phyloP scores from a whole-genome alignment of 2,888 invertebrate species.

The Lacanobia oleracea region DNA sequence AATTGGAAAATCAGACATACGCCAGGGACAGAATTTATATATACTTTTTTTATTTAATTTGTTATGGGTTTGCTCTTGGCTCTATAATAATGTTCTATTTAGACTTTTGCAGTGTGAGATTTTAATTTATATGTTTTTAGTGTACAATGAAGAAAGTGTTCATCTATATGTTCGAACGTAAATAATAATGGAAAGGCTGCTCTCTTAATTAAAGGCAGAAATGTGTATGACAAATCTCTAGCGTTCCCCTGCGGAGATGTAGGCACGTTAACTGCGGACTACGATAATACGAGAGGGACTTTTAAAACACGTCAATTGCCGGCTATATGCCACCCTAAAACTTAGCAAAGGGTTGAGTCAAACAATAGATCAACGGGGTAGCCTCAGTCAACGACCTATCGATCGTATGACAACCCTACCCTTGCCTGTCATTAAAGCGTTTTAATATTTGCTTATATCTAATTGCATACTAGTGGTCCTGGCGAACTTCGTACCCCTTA shows the following conservation, averaged over 20 bases:
- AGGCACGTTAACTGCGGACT: neutral
- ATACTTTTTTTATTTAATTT: too few species aligned
- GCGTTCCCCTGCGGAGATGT: neutral
- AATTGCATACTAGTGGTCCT: too few species aligned
- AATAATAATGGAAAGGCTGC: too few species aligned
- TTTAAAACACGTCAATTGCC: neutral
- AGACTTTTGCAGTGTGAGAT: neutral
- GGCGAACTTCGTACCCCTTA: too few species aligned
- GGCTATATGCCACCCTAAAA: conserved; percentile 20
- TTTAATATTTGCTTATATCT: conserved; percentile 1
- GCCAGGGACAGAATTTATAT: neutral
- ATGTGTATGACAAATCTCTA: too few species aligned
- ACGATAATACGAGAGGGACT: neutral
- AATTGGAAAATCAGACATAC: neutral
- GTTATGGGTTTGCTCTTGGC: too few species aligned
- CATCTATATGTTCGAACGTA: too few species aligned
- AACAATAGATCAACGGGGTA: conserved; percentile 26
- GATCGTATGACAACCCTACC: conserved; percentile 12
- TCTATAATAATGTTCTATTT: too few species aligned
- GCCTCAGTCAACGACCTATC: conserved; percentile 31
- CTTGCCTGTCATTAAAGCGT: neutral
- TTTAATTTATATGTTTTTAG: neutral
- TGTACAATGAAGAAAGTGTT: neutral
- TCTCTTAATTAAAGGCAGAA: too few species aligned
- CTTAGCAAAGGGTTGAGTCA: conserved; percentile 7